Conservation (phyloP, 2,797 vertebrate species). For the Discoglossus pictus region DNA sequence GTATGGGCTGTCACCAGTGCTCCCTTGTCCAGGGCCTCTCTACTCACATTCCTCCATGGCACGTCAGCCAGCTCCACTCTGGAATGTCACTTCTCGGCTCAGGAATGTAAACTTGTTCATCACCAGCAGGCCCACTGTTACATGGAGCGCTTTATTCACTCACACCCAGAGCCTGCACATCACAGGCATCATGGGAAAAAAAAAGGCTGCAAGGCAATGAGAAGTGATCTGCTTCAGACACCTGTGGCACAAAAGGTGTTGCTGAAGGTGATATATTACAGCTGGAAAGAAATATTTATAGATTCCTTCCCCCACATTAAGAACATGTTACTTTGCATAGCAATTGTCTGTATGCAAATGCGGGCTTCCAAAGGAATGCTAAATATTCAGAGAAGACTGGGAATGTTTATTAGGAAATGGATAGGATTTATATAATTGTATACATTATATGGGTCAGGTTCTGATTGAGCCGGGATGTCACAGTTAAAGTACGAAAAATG, state of each 20-base stretch:
- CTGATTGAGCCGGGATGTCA: no score
- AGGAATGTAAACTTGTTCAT: constrained; percentile 69
- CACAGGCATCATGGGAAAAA: constrained; percentile 19
- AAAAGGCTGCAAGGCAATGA: background rate
- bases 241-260: constrained; percentile 26
- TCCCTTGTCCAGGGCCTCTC: constrained; percentile 66
- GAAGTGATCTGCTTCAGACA: constrained; percentile 16
- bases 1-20: constrained; percentile 55
- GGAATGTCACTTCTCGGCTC: constrained; percentile 72
- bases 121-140: constrained; percentile 55
- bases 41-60: constrained; percentile 70
- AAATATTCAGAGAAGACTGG: no score
- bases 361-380: no score
- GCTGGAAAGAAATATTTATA: background rate
- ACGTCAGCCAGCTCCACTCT: constrained; percentile 66
- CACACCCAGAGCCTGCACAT: constrained; percentile 4
- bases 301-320: background rate
- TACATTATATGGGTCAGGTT: no score
- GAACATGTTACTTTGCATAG: background rate
- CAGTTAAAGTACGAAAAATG: no score
- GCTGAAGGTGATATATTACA: constrained; percentile 11
- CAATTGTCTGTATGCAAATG: no score
- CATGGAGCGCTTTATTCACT: constrained; percentile 37
- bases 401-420: no score
- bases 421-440: no score